These are phyloP conservation scores for Vidua macroura DNA, from an alignment of 2,113 vertebrate genomes.

Conservation along the genomic window DNA sequence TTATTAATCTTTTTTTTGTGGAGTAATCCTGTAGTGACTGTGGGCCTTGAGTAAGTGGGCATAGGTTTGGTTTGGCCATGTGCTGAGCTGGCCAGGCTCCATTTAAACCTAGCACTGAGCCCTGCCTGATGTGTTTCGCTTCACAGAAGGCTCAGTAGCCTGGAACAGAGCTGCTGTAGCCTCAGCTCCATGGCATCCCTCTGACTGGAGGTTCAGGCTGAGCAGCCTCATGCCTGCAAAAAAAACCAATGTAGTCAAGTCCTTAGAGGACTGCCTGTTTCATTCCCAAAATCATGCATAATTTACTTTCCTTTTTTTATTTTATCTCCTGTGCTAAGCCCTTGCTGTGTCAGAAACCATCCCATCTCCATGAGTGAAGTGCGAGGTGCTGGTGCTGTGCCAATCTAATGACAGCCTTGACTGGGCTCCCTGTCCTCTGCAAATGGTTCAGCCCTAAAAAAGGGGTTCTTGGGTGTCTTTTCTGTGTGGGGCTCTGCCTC, in stretches of 20 bases:
- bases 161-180: not conserved
- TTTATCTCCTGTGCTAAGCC: not conserved
- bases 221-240: not conserved
- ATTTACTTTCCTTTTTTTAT: not conserved
- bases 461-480: not conserved
- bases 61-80: not conserved
- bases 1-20: not conserved
- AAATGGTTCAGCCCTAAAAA: not conserved
- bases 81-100: not conserved
- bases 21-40: not conserved
- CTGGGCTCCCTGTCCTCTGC: not conserved
- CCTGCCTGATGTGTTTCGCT: not conserved
- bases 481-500: not conserved
- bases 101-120: not conserved
- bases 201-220: not conserved
- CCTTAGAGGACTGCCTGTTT: not conserved
- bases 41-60: not conserved
- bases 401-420: not conserved
- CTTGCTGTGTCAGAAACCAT: not conserved
- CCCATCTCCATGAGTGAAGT: not conserved
- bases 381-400: not conserved
- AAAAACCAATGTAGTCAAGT: not conserved
- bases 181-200: not conserved
- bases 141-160: slow-evolving; percentile 6
- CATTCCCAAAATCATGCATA: not conserved